phyloP scores from a whole-genome alignment of 35 echinoderm and acorn worm genomes.

The Amphiura filiformis region DNA sequence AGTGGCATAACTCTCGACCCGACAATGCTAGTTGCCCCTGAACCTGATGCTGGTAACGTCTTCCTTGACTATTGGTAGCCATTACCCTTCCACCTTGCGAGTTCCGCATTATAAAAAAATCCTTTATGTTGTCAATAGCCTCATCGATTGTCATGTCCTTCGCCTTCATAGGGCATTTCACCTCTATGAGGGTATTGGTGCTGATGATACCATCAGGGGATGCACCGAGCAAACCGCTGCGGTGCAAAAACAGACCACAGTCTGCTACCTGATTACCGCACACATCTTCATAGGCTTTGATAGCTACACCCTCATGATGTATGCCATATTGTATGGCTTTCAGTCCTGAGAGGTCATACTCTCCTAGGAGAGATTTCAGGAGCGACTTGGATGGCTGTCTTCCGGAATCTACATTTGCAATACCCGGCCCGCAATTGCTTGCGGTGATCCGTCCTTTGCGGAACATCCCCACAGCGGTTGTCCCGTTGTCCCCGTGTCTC shows the following conservation, averaged over 20 bases:
- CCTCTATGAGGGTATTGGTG: not conserved
- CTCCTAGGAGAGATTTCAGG: not conserved
- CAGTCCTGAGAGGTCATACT: slow-evolving; percentile 17
- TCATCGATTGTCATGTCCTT: slow-evolving; percentile 8
- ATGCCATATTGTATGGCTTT: slow-evolving; percentile 33
- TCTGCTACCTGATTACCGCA: not conserved
- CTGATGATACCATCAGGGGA: slow-evolving; percentile 30
- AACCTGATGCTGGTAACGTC: slow-evolving; percentile 25
- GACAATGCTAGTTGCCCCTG: slow-evolving; percentile 4
- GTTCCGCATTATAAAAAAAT: not conserved
- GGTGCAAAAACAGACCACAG: slow-evolving; percentile 17
- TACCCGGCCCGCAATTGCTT: slow-evolving; percentile 20
- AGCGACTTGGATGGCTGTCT: not conserved
- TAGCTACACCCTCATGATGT: slow-evolving; percentile 2
- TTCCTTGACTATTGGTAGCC: not conserved
- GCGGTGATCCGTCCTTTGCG: slow-evolving; percentile 18
- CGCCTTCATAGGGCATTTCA: slow-evolving; percentile 18
- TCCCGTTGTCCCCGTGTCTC: not conserved
- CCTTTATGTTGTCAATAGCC: not conserved
- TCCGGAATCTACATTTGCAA: not conserved
- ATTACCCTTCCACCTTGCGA: not conserved
- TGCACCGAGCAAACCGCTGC: slow-evolving; percentile 9
- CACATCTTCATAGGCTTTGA: not conserved
- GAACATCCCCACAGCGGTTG: not conserved
- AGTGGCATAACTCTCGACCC: not conserved